A percentile compares a stretch with the other conserved stretches of the same genome.
phyloP scores from a whole-genome alignment of 2,888 invertebrate species.

The Ctenicera cuprea region DNA sequence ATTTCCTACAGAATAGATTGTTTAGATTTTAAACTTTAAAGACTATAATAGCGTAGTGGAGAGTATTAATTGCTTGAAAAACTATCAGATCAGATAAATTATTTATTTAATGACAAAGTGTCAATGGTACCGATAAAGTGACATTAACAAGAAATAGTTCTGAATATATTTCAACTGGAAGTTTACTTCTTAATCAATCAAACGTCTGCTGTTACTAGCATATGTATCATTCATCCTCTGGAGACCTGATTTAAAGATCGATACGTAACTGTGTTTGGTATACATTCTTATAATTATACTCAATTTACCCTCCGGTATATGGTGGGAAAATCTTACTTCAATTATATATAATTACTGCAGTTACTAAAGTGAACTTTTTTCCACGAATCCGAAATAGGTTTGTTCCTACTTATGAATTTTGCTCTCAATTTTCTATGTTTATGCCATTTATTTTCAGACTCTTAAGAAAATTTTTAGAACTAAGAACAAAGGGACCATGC shows the following conservation, averaged over 20 bases:
- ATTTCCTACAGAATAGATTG: too few species aligned
- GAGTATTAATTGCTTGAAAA: conserved; percentile 19
- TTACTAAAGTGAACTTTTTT: too few species aligned
- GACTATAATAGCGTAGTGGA: too few species aligned
- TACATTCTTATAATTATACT: conserved; percentile 13
- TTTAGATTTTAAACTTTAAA: too few species aligned
- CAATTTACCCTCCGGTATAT: not conserved
- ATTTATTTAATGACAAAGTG: conserved; percentile 28
- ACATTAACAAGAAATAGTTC: conserved; percentile 29
- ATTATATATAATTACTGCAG: too few species aligned
- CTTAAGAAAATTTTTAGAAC: too few species aligned
- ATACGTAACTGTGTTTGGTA: conserved; percentile 17
- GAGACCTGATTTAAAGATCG: conserved; percentile 25
- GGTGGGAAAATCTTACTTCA: too few species aligned
- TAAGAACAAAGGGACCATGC: too few species aligned
- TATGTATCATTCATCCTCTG: conserved; percentile 22
- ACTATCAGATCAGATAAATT: conserved; percentile 5
- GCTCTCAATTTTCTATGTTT: too few species aligned
- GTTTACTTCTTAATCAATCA: conserved; percentile 34
- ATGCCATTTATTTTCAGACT: too few species aligned
- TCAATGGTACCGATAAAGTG: conserved; percentile 10
- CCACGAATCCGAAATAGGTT: too few species aligned
- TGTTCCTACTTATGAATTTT: too few species aligned
- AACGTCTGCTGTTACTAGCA: conserved; percentile 11
- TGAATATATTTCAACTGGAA: conserved; percentile 9